These are phyloP conservation scores for Rhamnusium bicolor DNA, from an alignment of 2,888 invertebrate genomes.

Conservation along the genomic window DNA sequence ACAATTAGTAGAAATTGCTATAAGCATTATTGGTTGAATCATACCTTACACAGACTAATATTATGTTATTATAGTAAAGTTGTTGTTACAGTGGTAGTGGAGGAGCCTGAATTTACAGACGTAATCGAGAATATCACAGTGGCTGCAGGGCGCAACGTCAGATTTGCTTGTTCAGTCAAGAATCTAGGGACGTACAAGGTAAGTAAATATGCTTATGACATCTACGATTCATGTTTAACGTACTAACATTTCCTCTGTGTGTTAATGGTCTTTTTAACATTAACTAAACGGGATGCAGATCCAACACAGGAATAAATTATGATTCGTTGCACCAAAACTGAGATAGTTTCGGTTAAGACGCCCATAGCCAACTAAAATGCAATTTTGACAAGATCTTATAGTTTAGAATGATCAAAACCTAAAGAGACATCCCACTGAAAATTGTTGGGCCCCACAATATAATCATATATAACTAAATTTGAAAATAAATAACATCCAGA, in stretches of 20 bases:
- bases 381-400: too few relatives aligned
- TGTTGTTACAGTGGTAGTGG: constrained; percentile 80
- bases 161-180: constrained; percentile 91
- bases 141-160: constrained; percentile 90
- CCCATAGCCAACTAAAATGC: too few relatives aligned
- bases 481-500: too few relatives aligned
- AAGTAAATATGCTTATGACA: constrained; percentile 64
- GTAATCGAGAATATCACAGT: constrained; percentile 93
- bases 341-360: too few relatives aligned
- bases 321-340: too few relatives aligned
- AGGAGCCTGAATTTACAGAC: constrained; percentile 93
- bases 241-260: constrained; percentile 19
- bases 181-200: constrained; percentile 94
- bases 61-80: constrained; percentile 35
- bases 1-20: constrained; percentile 36
- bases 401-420: too few relatives aligned
- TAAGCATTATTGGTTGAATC: constrained; percentile 37
- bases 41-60: constrained; percentile 35
- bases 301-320: background rate
- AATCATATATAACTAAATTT: too few relatives aligned
- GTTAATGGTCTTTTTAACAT: background rate
- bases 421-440: too few relatives aligned
- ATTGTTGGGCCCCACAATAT: too few relatives aligned
- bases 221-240: constrained; percentile 10
- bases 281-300: background rate